Base-by-base conservation (phyloP, 2,113 vertebrate species). In the Nibea coibor region DNA sequence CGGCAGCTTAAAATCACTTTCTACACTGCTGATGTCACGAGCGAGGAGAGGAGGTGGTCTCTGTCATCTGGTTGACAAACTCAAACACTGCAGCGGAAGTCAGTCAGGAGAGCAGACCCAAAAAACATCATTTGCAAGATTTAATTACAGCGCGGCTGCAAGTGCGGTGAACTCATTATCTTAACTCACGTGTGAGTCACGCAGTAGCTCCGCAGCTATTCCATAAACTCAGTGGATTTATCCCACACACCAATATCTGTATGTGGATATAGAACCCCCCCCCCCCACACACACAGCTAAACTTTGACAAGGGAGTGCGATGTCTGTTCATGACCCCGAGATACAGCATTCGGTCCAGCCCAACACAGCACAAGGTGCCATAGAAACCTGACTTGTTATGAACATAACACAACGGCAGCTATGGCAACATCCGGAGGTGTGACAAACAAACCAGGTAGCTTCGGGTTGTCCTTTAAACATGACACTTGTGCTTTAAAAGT, bases 361-460 rank as follows among this genome's bases (percentile, higher is more conserved):
- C 57, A 70, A 28, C 71, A 62, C 45, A 72, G 62, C 16, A 70
- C 75, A 56, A 71, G 68, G 72, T 54, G 75, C 87, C 81, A 74
- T 84, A 85, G 93, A 85, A 82, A 92, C 86, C 2, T 31, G 43
- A 50, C 64, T 16, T 96, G 94, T 95, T 95, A 57, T 93, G 93
- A 86, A 24, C 83, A 93, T 82, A 95, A 94, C 87, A 93, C 35
- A 81, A 54, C 80, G 8, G 92, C 71, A 51, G 82, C 94, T 72
- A 90, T 93, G 92, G 92, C 81, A 92, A 95, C 93, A 64, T 61
- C 58, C 53, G 39, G 69, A 87, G 84, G 87, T 91, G 86, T 67
- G 87, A 86, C 87, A 84, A 83, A 85, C 70, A 91, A 70, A 87
- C 35, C 89, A 89, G 92, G 87, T 91, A 91, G 81, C 80, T 82